Base-by-base conservation (phyloP, 2,797 vertebrate genomes). In the Nothura maculosa region DNA sequence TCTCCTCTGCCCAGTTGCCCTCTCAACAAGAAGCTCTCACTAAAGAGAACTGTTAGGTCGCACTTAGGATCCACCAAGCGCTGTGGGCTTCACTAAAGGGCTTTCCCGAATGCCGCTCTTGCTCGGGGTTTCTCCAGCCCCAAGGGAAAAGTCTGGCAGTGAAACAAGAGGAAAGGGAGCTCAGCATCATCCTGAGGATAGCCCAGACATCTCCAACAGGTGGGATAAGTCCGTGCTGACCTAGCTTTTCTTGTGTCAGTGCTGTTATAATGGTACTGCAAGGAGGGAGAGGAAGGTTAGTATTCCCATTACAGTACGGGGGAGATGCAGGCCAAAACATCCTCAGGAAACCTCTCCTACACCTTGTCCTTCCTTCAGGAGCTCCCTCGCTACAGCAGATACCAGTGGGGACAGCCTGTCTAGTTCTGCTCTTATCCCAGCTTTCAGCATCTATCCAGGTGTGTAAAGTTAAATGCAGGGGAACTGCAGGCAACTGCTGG, bases 161-260 rank as follows among this genome's bases (percentile, higher is more conserved):
- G 82, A 93, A 83, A 70, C 9, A 27, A 70, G 74, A 61, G 34
- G 76, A 43, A 40, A 79, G 52, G 60, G 12, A 80, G 19, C 57
- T 8, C 40, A 60, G 54, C 0, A 0, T 11, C 54, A 3, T 54
- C 5, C 0, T 52, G 27, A 43, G 43, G 36, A n/a, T 52, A 69
- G 27, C 38, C 1, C 1, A 47, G 68, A 4, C 0, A 0, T 62
- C 47, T 90, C 47, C 34, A 52, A 22, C 63, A 70, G 58, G 18
- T 2, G 38, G 55, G 34, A 36, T 42, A 25, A 83, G 63, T 70
- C 40, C 36, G 20, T 12, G 12, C 47, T 58, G 3, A 36, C 24
- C 1, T 4, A 9, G 55, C 30, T 22, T 80, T 76, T 18, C 63
- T 57, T 67, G 17, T 3, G 4, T 85, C 90, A 60, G 38, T n/a